Evolutionary conservation across 2,888 invertebrate genomes (phyloP), one percentile per base, ranked within the genome.

Genomic region (Sylvicola cinctus): DNA sequence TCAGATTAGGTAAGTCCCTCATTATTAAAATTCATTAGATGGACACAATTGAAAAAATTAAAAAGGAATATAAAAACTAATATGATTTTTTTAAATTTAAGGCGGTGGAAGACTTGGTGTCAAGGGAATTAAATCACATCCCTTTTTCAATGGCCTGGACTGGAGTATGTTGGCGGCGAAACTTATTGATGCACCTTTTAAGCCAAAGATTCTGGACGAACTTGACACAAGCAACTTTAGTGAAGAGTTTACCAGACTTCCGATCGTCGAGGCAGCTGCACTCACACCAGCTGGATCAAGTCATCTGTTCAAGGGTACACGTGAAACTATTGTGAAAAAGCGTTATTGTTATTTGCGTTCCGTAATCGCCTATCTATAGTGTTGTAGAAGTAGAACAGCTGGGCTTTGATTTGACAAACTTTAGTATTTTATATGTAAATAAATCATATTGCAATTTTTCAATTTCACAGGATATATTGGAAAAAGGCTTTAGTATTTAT

Each of bases 211-310:
- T 35, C 63, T 65, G 42, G 70, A 78, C 55, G 88, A 90, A 54
- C 65, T 87, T 40, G 95, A 96, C 60, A 87, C 88, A 11, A 84
- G 85, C 50, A 93, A 96, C 65, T 96, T 96, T 58, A 83, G 91
- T 30, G 85, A 85, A 42, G 95, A 96, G 61, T 96, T 96, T 60
- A 96, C 95, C 0, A 73, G 75, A 46, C 83, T 90, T 75, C 69
- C 74, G 33, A 80, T 90, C 6, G 76, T 83, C 0, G 91, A 93
- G 59, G 88, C 90, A 4, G 91, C 91, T 0, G 85, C 87, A 13
- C 74, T 83, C 39, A 74, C 81, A 36, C 91, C 91, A 27, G 73
- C 74, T 29, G 75, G 83, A 49, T 73, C 72, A 49, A 84, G 87
- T 48, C 83, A 80, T 51, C 66, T 90, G 42, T 93, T 93, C 61